Conservation (phyloP, 2,888 invertebrate genomes). For the Chymomyza caudatula region DNA sequence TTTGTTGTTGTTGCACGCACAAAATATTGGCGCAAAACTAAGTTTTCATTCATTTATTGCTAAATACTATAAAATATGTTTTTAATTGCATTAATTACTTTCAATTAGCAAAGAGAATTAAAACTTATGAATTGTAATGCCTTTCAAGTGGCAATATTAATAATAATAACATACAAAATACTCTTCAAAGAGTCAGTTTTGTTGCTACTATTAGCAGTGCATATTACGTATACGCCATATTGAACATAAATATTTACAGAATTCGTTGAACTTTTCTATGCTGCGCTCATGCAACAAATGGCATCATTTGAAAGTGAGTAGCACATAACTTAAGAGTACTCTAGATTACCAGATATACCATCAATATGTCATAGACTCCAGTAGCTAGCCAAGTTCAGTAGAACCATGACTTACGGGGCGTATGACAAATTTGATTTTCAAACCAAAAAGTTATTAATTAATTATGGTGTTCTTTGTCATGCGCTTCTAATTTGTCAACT, state of each 20-base stretch:
- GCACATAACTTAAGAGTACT: too few species aligned
- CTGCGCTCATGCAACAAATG: background rate
- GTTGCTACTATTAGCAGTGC: slow-evolving; percentile 21
- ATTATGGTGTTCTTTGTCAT: background rate
- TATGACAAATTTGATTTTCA: background rate
- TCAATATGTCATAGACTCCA: background rate
- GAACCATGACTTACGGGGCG: background rate
- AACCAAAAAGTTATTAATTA: background rate
- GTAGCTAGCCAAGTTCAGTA: background rate
- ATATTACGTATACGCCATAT: slow-evolving; percentile 23
- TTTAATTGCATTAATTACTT: slow-evolving; percentile 66
- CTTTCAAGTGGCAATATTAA: too few species aligned
- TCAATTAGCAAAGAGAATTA: slow-evolving; percentile 51
- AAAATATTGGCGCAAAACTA: slow-evolving; percentile 15
- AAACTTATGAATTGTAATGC: background rate
- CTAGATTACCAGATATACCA: too few species aligned
- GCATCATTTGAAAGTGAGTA: background rate
- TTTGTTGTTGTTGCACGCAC: slow-evolving; percentile 10
- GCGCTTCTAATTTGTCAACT: background rate
- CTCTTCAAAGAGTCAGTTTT: slow-evolving; percentile 21
- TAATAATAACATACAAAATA: slow-evolving; percentile 7
- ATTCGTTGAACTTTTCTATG: background rate
- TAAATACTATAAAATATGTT: slow-evolving; percentile 1
- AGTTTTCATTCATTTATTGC: slow-evolving; percentile 6
- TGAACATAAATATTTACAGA: background rate